Base-by-base conservation (phyloP, 2,113 vertebrate genomes). In the Platysteira castanea region DNA sequence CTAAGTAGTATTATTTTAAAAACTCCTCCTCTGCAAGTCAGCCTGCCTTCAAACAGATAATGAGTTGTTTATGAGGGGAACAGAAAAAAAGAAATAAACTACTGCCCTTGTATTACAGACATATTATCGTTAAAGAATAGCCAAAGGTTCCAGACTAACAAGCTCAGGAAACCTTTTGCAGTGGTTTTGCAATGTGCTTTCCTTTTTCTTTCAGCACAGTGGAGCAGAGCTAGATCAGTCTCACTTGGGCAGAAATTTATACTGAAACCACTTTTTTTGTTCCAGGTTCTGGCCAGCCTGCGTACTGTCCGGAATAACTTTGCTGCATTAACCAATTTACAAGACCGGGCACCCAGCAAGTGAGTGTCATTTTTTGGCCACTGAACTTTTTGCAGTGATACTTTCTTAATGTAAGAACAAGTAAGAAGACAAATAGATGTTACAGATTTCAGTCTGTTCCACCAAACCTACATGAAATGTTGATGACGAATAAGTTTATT, bases 221-320 rank as follows among this genome's bases (percentile, higher is more conserved):
- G n/a, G 10, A 91, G 30, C 4, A 7, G 31, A 76, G 56, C 42
- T n/a, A 69, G 22, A 59, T 54, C 20, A 61, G 31, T 53, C 54
- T 79, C 59, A 71, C 41, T 84, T 80, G 20, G 76, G 79, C 54
- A 92, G 69, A 88, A 81, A 24, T 68, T 63, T 47, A 79, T 53
- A 95, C 35, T 94, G 78, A 96, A 75, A 37, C 39, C 33, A 59
- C 27, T 93, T 70, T 92, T 33, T 96, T 39, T 91, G 19, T 91
- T 96, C 30, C 95, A 99, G 99, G 99, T 99, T 96, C 98, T 99
- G 95, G 99, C 99, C 87, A 99, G 99, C 97, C 98, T 99, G 93
- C 98, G 99, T 98, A 99, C 99, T 93, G 99, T 99, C 97, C 98
- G 99, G 96, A 99, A 99, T 98, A 99, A 99, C 97, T 99, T 99